These are phyloP conservation scores for Cyrtodaria siliqua DNA, from an alignment of 2,888 invertebrate species.

Conservation along the genomic window DNA sequence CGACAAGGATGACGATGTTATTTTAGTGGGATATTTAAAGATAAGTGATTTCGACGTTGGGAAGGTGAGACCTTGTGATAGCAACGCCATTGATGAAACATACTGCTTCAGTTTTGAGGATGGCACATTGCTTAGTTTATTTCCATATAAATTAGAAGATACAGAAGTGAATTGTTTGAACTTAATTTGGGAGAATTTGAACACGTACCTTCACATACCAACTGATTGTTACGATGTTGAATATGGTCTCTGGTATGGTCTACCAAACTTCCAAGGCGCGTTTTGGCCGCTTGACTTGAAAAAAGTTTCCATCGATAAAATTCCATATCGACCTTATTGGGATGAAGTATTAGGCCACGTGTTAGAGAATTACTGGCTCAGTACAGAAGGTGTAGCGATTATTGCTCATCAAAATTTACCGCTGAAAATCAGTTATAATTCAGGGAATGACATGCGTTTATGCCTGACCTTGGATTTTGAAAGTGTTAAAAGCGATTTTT, in stretches of 20 bases:
- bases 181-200: constrained; percentile 62
- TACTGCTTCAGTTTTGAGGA: constrained; percentile 64
- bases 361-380: constrained; percentile 66
- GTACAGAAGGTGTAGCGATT: constrained; percentile 61
- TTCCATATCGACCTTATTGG: constrained; percentile 54
- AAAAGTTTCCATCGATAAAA: constrained; percentile 29
- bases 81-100: constrained; percentile 35
- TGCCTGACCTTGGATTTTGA: constrained; percentile 61
- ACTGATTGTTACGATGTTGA: constrained; percentile 67
- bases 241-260: constrained; percentile 68
- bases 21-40: constrained; percentile 57
- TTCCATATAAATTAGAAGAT: constrained; percentile 39
- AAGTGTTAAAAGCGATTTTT: constrained; percentile 18
- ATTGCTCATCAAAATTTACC: constrained; percentile 59
- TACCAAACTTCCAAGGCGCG: constrained; percentile 57
- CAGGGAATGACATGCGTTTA: constrained; percentile 49
- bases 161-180: constrained; percentile 60
- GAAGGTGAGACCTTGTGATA: constrained; percentile 54
- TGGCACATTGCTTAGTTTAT: constrained; percentile 51
- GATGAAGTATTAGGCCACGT: constrained; percentile 51
- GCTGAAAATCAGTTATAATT: constrained; percentile 61
- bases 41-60: constrained; percentile 40
- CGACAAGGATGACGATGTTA: constrained; percentile 51
- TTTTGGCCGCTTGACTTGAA: constrained; percentile 62
- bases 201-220: constrained; percentile 35